These are phyloP conservation scores for Andrena bicolor DNA, from an alignment of 2,888 invertebrate species.

Conservation along the genomic window DNA sequence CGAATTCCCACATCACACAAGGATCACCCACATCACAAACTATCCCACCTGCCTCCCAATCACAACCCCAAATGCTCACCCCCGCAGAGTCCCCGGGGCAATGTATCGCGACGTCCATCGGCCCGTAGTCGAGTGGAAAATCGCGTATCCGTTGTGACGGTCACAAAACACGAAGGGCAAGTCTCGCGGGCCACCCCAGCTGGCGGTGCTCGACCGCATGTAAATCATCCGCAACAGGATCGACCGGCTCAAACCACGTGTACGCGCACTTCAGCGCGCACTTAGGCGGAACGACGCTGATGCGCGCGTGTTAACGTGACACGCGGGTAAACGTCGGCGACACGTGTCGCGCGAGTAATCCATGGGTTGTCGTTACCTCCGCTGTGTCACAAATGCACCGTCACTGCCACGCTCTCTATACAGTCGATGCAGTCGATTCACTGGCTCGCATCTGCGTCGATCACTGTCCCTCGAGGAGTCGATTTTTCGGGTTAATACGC, in stretches of 20 bases:
- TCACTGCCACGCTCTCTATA: constrained; percentile 42
- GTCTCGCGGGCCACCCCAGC: constrained; percentile 42
- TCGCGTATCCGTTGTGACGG: neutral
- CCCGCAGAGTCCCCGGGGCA: neutral
- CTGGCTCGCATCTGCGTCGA: constrained; percentile 24
- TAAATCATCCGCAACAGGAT: constrained; percentile 71
- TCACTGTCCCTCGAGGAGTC: neutral
- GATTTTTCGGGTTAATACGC: constrained; percentile 12
- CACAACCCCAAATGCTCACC: too few relatives aligned
- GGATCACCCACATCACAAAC: too few relatives aligned
- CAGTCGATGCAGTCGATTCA: constrained; percentile 34
- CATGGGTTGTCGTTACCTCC: constrained; percentile 68
- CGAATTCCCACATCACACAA: too few relatives aligned
- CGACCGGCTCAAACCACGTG: constrained; percentile 64
- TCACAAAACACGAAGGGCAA: constrained; percentile 22
- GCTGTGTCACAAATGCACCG: constrained; percentile 58
- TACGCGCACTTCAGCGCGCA: constrained; percentile 66
- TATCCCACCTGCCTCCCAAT: too few relatives aligned
- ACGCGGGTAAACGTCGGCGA: constrained; percentile 70
- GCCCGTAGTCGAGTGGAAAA: neutral
- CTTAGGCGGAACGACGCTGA: constrained; percentile 69
- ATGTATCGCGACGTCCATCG: neutral
- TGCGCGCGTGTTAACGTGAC: constrained; percentile 72
- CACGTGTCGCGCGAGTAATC: constrained; percentile 72
- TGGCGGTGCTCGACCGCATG: constrained; percentile 67